Evolutionary conservation across 2,113 vertebrate genomes (phyloP).

Genomic region (Smithornis capensis): DNA sequence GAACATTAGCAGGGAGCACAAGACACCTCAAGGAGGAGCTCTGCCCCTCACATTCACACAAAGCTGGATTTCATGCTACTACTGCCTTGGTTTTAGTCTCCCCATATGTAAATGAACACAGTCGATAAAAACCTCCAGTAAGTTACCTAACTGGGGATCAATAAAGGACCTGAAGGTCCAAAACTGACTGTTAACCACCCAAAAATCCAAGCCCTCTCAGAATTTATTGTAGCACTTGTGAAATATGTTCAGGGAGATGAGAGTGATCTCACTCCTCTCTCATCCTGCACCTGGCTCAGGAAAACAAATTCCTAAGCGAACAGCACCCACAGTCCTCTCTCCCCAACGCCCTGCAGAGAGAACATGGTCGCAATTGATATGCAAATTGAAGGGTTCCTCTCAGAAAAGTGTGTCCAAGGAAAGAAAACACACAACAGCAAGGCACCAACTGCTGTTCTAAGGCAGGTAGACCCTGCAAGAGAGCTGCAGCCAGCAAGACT

Average conservation of each 20-base stretch:
- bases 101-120: not conserved
- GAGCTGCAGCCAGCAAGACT: not conserved
- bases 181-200: not conserved
- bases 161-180: not conserved
- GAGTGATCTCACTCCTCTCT: not conserved
- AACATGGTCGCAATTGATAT: accelerated
- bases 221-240: not conserved
- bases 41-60: not conserved
- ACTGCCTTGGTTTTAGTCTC: accelerated
- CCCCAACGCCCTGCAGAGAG: not conserved
- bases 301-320: not conserved
- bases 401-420: not conserved
- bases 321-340: accelerated
- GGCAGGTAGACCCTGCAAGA: not conserved
- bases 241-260: not conserved
- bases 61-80: not conserved
- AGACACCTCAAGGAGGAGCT: not conserved
- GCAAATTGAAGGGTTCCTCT: not conserved
- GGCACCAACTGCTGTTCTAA: not conserved
- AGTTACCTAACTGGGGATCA: not conserved
- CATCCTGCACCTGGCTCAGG: accelerated
- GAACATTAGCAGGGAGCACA: not conserved
- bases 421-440: not conserved
- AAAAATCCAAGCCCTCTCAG: not conserved
- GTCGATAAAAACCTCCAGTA: not conserved